These are phyloP conservation scores for Cephus cinctus DNA, from an alignment of 1,140 invertebrate genomes.

Conservation along the genomic window DNA sequence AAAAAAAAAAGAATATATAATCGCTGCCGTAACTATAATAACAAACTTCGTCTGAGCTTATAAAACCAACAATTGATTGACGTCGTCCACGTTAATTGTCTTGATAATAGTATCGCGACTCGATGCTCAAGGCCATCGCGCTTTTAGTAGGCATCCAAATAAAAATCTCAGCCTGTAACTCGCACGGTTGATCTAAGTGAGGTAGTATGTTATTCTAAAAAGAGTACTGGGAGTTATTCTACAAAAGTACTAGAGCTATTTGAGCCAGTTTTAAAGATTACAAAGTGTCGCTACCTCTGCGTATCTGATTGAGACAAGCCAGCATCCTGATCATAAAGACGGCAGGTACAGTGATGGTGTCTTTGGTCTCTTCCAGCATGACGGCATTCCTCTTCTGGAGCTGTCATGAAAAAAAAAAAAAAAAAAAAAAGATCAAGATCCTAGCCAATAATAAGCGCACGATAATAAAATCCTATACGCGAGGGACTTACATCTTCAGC, in stretches of 20 bases:
- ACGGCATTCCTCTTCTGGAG: conserved; percentile 79
- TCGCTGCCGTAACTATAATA: no score
- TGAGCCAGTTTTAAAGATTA: conserved; percentile 14
- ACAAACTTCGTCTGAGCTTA: no score
- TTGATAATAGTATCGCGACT: no score
- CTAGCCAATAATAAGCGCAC: not conserved
- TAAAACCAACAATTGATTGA: no score
- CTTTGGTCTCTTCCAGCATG: conserved; percentile 86
- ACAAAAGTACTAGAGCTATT: not conserved
- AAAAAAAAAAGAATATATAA: no score
- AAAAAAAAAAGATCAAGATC: conserved; percentile 2
- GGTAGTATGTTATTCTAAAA: conserved; percentile 4
- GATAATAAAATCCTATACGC: not conserved
- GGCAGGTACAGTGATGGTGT: conserved; percentile 87
- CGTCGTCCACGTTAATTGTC: no score
- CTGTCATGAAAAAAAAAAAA: conserved; percentile 57
- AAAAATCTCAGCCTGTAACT: not conserved
- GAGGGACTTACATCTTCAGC: conserved; percentile 69
- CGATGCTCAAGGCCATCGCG: not conserved
- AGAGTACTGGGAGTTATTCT: conserved; percentile 8
- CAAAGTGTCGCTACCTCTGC: conserved; percentile 57
- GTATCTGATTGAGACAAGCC: conserved; percentile 75
- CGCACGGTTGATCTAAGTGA: not conserved
- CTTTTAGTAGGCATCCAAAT: not conserved
- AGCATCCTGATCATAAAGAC: conserved; percentile 87